Evolutionary conservation across 1,140 invertebrate species (phyloP).

Genomic region (Eupristina koningsbergeri): DNA sequence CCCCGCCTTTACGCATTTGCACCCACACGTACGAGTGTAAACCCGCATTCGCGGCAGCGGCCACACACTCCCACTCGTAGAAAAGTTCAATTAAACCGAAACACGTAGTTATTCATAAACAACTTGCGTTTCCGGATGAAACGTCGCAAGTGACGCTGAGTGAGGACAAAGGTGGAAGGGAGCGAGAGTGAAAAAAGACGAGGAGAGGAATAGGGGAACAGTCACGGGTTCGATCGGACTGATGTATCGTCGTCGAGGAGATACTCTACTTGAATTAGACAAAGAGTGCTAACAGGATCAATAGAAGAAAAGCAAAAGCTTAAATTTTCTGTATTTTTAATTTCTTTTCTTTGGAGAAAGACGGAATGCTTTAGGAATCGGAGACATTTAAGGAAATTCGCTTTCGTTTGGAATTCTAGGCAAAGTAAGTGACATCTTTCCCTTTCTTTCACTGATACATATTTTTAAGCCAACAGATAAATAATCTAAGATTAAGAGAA

Average conservation of each 20-base stretch:
- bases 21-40: neutral
- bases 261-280: slow-evolving; percentile 31
- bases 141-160: slow-evolving; percentile 42
- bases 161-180: neutral
- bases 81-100: neutral
- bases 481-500: neutral
- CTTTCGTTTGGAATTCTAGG: neutral
- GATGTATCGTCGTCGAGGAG: slow-evolving; percentile 39
- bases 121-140: slow-evolving; percentile 18
- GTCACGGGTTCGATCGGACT: slow-evolving; percentile 17
- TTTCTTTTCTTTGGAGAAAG: neutral
- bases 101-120: neutral
- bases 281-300: slow-evolving; percentile 15
- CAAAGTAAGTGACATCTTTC: neutral
- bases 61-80: no score
- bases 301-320: neutral
- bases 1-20: neutral
- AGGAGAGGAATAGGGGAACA: neutral
- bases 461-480: neutral
- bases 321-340: neutral
- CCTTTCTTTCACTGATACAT: neutral
- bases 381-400: neutral
- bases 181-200: neutral
- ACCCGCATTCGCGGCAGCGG: neutral
- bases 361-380: neutral